phyloP scores from a whole-genome alignment of 2,797 vertebrate genomes.

The Dicrostonyx torquatus region DNA sequence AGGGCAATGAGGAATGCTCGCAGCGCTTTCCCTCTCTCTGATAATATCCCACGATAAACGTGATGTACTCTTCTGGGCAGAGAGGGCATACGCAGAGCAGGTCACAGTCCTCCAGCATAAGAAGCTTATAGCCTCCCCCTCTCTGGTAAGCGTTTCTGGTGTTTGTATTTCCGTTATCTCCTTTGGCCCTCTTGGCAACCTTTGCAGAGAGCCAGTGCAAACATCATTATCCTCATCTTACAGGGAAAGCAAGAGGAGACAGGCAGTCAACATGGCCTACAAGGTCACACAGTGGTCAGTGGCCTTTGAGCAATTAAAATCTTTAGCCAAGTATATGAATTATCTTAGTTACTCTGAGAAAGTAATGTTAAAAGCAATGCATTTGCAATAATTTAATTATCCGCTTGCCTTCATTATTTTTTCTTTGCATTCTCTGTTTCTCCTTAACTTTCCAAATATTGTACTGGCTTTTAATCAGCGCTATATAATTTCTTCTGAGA shows the following conservation, averaged over 20 bases:
- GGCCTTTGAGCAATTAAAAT: constrained; percentile 72
- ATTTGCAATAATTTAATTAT: constrained; percentile 77
- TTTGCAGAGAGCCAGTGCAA: constrained; percentile 58
- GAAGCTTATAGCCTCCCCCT: not conserved
- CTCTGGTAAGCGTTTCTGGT: constrained; percentile 21
- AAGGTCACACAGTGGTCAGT: constrained; percentile 41
- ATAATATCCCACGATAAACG: not conserved
- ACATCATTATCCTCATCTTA: constrained; percentile 59
- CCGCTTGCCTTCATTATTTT: constrained; percentile 67
- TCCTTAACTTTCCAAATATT: constrained; percentile 76
- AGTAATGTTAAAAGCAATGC: constrained; percentile 63
- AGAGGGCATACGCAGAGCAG: not conserved
- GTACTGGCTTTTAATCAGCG: constrained; percentile 75
- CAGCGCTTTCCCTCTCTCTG: not conserved
- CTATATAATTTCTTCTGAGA: constrained; percentile 77
- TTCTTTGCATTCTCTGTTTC: constrained; percentile 65
- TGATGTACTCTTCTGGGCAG: not conserved
- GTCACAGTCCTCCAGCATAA: not conserved
- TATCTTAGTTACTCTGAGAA: constrained; percentile 41
- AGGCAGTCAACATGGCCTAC: constrained; percentile 39
- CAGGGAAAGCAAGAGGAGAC: constrained; percentile 51
- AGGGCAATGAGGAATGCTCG: not conserved
- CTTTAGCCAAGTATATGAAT: constrained; percentile 29
- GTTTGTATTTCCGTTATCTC: constrained; percentile 59
- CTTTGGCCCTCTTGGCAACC: constrained; percentile 50